Evolutionary conservation across 92 coral and sea anemone species (phyloP).

Genomic region (Phenganax stokvisi): DNA sequence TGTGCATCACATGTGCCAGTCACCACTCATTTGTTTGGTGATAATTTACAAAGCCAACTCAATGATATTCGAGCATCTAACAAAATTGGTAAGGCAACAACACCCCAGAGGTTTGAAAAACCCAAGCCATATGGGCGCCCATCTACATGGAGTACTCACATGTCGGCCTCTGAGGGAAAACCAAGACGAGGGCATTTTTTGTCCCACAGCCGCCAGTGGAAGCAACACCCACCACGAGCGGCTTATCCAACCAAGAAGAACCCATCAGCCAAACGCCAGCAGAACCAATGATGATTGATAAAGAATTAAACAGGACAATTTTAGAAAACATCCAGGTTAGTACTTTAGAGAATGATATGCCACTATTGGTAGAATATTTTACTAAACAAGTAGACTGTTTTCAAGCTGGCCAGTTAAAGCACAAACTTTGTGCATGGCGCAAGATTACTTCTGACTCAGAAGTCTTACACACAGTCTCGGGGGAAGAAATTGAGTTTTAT

Average conservation of each 20-base stretch:
- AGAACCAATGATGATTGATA: neutral
- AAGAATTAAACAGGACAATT: neutral
- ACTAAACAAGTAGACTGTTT: constrained; percentile 28
- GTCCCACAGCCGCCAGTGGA: constrained; percentile 29
- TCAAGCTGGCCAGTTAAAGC: constrained; percentile 34
- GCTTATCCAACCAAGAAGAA: constrained; percentile 4
- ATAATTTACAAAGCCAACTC: constrained; percentile 42
- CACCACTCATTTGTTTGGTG: constrained; percentile 43
- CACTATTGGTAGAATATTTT: constrained; percentile 20
- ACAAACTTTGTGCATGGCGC: constrained; percentile 33
- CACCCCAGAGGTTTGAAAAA: constrained; percentile 7
- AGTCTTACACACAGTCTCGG: constrained; percentile 27
- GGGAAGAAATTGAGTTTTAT: constrained; percentile 34
- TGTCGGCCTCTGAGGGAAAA: neutral
- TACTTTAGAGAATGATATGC: neutral
- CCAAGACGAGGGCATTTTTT: constrained; percentile 18
- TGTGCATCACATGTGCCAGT: constrained; percentile 39
- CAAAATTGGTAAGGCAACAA: constrained; percentile 8
- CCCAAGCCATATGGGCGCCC: too few species aligned
- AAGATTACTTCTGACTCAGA: constrained; percentile 45
- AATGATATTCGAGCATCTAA: constrained; percentile 38
- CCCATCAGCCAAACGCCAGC: constrained; percentile 1
- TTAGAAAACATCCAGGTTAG: constrained; percentile 10
- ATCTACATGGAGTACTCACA: neutral
- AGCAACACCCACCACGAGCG: constrained; percentile 10